A percentile compares a stretch with the other conserved stretches of the same genome.
Conservation (phyloP, 2,888 invertebrate genomes). For the Holacanthella duospinosa region DNA sequence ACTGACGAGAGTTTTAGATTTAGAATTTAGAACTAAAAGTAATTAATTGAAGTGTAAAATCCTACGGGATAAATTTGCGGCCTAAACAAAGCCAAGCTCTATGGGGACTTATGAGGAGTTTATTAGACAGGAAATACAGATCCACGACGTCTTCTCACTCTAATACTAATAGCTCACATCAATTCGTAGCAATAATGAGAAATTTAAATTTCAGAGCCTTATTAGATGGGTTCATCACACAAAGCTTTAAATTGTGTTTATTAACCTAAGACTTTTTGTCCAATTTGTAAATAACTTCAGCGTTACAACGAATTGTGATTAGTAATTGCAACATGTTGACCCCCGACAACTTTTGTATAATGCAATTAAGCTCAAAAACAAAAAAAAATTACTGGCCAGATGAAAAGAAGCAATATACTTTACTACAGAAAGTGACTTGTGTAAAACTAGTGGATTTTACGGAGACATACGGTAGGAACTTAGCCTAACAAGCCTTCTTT, state of each 20-base stretch:
- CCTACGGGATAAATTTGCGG: not conserved
- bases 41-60: too few relatives aligned
- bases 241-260: not conserved
- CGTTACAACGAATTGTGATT: slow-evolving; percentile 3
- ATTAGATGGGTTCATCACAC: not conserved
- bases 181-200: slow-evolving; percentile 1
- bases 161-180: too few relatives aligned
- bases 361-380: not conserved
- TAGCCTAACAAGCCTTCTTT: too few relatives aligned
- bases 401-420: slow-evolving; percentile 3
- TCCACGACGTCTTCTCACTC: not conserved
- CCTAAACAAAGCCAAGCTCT: slow-evolving; percentile 2
- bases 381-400: not conserved
- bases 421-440: not conserved
- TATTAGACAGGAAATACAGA: not conserved
- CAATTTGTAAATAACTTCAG: not conserved
- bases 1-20: too few relatives aligned
- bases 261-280: not conserved
- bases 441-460: too few relatives aligned
- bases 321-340: too few relatives aligned
- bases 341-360: slow-evolving; percentile 2
- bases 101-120: not conserved
- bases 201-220: not conserved
- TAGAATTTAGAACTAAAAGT: too few relatives aligned
- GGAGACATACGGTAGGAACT: too few relatives aligned